Base-by-base conservation (phyloP, 37 sponge, comb jelly and placozoan genomes). In the Bolinopsis microptera region DNA sequence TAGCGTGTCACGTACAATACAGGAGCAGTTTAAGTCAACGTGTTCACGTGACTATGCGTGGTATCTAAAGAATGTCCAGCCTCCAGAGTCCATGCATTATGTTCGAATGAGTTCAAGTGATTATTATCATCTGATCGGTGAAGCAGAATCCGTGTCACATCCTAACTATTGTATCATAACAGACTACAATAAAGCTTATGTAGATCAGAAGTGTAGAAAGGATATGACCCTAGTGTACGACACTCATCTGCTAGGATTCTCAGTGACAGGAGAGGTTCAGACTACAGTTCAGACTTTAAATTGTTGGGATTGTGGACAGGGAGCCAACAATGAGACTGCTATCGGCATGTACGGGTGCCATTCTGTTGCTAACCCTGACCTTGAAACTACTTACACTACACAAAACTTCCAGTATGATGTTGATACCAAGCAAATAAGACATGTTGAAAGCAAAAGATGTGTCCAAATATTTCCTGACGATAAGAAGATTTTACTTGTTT, bases 11-110 rank as follows among this genome's bases (percentile, higher is more conserved):
- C 5, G 26, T 70, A 70, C 5, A 22, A 70, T 70, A 9, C 2
- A 2, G 26, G 74, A 70, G 26, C 74, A 22, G 30, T 26, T 70
- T 2, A 22, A 26, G 21, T 22, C 21, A 28, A 0, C 34, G 1
- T 77, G 80, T 77, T 32, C 27, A 27, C 34, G 32, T 31, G 80
- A 77, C 80, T 77, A 77, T 32, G 80, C 34, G 80, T 77, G 80
- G 80, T 77, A 77, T 32, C 80, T 77, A 18, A 77, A 27, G 34
- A 13, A 77, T 32, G 33, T 77, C 34, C 80, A 77, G 0, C 61
- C 61, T 48, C 9, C 61, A 48, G 2, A 77, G 16, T 77, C 80
- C 21, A 32, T 27, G 21, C 34, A 77, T 36, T 77, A 21, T 36
- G 21, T 77, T 13, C 36, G 22, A 35, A 34, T 77, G 34, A 8